Conservation (phyloP, 2,113 vertebrate genomes). For the Vulpes vulpes region DNA sequence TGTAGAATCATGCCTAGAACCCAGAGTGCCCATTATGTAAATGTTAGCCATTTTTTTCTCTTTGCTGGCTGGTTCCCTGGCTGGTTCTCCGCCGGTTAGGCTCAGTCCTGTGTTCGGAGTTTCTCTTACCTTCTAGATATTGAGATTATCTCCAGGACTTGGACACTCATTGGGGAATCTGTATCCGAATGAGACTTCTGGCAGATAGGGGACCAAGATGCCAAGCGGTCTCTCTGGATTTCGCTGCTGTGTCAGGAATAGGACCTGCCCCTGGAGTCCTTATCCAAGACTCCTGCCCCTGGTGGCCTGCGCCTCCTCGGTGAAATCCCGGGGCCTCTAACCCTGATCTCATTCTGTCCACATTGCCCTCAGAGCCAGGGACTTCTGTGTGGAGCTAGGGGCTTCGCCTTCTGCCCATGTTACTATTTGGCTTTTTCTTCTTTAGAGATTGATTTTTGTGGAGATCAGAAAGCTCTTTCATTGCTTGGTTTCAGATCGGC, state of each 20-base stretch:
- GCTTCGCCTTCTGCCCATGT: background rate
- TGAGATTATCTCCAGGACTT: background rate
- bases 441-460: background rate
- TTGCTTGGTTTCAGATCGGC: background rate
- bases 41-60: background rate
- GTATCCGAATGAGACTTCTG: background rate
- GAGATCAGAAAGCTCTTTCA: background rate
- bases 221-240: background rate
- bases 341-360: background rate
- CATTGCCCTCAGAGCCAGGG: fast-evolving
- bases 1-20: background rate
- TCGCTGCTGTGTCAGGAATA: background rate
- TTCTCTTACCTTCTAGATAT: background rate
- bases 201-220: too few species aligned
- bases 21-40: background rate
- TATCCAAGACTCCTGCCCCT: background rate
- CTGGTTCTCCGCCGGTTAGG: background rate
- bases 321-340: background rate
- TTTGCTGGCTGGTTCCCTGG: background rate
- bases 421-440: background rate
- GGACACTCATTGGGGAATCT: background rate
- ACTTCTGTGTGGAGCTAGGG: background rate
- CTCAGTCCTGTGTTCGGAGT: background rate
- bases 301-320: background rate
- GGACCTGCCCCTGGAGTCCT: background rate